A percentile compares a stretch with the other conserved stretches of the same genome.
phyloP scores from a whole-genome alignment of 1,140 invertebrate species.

The Steinernema feltiae region DNA sequence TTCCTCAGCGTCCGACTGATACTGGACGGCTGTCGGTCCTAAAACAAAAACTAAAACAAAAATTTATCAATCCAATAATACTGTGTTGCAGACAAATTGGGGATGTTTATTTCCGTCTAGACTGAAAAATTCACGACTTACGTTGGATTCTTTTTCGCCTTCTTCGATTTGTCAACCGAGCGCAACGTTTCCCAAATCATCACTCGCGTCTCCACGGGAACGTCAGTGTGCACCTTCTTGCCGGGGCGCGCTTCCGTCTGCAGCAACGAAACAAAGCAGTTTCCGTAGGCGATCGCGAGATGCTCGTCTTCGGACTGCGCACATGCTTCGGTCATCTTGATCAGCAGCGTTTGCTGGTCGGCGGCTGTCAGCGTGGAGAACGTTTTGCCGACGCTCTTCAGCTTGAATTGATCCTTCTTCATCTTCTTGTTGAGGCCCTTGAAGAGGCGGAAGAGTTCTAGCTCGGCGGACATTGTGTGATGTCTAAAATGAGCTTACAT shows the following conservation, averaged over 20 bases:
- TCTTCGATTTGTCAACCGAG: neutral
- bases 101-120: neutral
- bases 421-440: neutral
- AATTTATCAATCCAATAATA: neutral
- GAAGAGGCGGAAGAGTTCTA: neutral
- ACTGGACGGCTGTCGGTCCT: neutral
- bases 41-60: neutral
- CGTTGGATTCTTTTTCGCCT: neutral
- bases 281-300: neutral
- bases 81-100: no score
- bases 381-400: neutral
- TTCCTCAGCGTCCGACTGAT: neutral
- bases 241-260: neutral
- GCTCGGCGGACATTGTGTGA: no score
- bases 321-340: neutral
- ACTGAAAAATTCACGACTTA: neutral
- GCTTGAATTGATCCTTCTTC: neutral
- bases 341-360: neutral
- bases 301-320: neutral
- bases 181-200: neutral
- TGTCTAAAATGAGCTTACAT: no score
- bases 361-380: neutral
- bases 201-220: neutral
- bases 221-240: slow-evolving; percentile 3
- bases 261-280: neutral